These are phyloP conservation scores for Recurvirostra avosetta DNA, from an alignment of 2,113 vertebrate genomes.

Conservation along the genomic window DNA sequence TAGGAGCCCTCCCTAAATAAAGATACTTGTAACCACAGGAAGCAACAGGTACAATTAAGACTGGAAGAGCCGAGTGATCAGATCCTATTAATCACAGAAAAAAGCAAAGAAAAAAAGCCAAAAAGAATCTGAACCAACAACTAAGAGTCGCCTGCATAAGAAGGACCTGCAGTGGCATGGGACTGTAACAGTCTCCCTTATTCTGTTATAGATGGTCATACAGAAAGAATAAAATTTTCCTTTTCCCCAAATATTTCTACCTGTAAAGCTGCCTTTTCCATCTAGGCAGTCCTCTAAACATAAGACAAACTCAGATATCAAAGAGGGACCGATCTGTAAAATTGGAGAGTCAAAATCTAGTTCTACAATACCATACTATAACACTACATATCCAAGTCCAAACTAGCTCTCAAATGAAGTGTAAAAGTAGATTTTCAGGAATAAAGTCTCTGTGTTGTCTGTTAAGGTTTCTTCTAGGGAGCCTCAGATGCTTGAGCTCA, in stretches of 20 bases:
- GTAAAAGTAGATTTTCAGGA: background rate
- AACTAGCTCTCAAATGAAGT: background rate
- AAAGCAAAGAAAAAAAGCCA: background rate
- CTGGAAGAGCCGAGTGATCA: background rate
- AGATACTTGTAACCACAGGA: background rate
- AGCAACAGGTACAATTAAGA: background rate
- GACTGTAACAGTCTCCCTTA: background rate
- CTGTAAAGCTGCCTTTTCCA: background rate
- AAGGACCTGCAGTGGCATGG: background rate
- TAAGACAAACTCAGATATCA: background rate
- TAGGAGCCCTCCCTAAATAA: background rate
- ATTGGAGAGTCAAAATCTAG: background rate
- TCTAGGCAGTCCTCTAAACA: background rate
- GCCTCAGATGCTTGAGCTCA: rapidly evolving
- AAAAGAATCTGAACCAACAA: background rate
- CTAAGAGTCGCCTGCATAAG: background rate
- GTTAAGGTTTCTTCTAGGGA: background rate
- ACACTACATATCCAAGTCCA: background rate
- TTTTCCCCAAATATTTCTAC: background rate
- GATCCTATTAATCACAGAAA: background rate
- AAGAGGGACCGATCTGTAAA: background rate
- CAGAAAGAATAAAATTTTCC: background rate
- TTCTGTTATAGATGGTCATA: background rate
- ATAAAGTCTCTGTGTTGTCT: background rate
- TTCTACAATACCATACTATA: background rate